Base-by-base conservation (phyloP, 2,888 invertebrate species). In the Drosophila limbata region DNA sequence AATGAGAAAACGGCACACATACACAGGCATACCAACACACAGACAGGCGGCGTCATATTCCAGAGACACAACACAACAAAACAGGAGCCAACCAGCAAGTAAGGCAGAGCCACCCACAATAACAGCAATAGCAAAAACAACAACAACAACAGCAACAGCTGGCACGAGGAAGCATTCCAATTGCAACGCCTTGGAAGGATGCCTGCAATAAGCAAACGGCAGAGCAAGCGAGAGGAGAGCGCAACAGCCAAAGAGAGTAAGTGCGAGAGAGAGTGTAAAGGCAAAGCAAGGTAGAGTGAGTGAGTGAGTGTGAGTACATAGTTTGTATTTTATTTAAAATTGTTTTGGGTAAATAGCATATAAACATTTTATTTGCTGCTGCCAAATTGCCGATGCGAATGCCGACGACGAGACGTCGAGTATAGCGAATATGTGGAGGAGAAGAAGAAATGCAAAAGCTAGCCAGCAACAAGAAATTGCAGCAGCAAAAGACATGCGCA, bases 261-360 rank as follows among this genome's bases (percentile, higher is more conserved):
- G 57, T 45, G 50, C 17, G 37, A 66, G 73, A 40, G 59, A 53
- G 42, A 55, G 63, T 44, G 65, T n/a, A 37, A 44, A 48, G 64
- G 66, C 10, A 52, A 44, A 25, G 40, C 53, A 40, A 52, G 45
- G 33, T 47, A 48, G 51, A 25, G 39, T 53, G 15, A 44, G 56
- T 53, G 57, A 35, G 52, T 37, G 63, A 48, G 63, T 39, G 64
- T 61, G 59, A 55, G 48, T 61, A 70, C 31, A 72, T 77, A 67
- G 67, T 69, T 85, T 88, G 80, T 85, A 88, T 86, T 85, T 85
- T 86, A 88, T 85, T 85, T 86, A 86, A 86, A 88, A 86, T 86
- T 86, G 88, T 86, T 86, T 85, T 86, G 84, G 52, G 85, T 86
- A 88, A 88, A 88, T 88, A 85, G 88, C 85, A 86, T 82, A 86